Base-by-base conservation (phyloP, 2,888 invertebrate species). In the Prosapia bicincta region DNA sequence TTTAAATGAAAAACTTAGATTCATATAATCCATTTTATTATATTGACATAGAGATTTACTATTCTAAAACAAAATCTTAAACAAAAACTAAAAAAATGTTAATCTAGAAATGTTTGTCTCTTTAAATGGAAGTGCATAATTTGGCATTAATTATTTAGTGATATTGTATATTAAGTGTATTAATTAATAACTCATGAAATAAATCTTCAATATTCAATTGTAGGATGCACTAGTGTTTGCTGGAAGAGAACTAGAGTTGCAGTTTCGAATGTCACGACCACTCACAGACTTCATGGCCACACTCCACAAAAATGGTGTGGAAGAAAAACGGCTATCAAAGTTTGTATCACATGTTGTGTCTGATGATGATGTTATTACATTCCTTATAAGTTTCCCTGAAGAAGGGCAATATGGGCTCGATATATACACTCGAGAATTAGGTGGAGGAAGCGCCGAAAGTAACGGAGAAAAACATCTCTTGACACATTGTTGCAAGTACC, bases 401-500 rank as follows among this genome's bases (percentile, higher is more conserved):
- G 95, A 91, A 86, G 95, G 96, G 84, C 99, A 99, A 86, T 99
- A 98, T 85, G 99, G 99, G 2, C 88, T 99, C 80, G 99, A 99
- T 84, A 94, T 99, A 80, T 99, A 99, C 86, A 99, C 99, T 0
- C 89, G 98, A 76, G 98, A 98, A 85, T 91, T 93, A 84, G 86
- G 86, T 3, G 78, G 78, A 15, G 75, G 73, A 20, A 70, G 81
- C 76, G 77, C 79, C 26, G 77, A 80, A 25, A 79, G 78, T 26
- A 79, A 86, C 71, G 89, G 90, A 78, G 96, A 96, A 84, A 97
- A 96, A 84, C 96, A 97, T 84, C 88, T 98, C 75, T 90, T 99
- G 77, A 98, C 99, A 1, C 99, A 99, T 84, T 98, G 99, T 86
- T 99, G 99, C 91, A 99, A 99, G 88, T 99, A 99, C 88, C 91